Evolutionary conservation across 1,140 invertebrate species (phyloP).

Genomic region (Dysdera silvatica): DNA sequence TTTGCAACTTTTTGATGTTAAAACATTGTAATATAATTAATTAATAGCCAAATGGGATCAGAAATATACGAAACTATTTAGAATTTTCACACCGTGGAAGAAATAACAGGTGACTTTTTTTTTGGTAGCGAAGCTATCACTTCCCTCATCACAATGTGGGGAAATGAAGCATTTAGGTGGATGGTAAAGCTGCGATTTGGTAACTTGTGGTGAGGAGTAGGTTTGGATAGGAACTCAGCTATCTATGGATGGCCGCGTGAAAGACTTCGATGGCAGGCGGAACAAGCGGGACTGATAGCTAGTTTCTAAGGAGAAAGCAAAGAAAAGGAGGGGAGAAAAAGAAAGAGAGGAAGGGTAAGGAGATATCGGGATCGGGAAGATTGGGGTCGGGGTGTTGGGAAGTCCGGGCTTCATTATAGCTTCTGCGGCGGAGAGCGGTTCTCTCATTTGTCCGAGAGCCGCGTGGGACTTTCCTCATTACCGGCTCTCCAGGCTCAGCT

Average conservation of each 20-base stretch:
- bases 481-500: constrained; percentile 28
- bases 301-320: background rate
- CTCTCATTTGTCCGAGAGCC: constrained; percentile 29
- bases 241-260: no score
- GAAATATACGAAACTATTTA: no score
- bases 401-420: constrained; percentile 28
- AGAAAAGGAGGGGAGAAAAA: background rate
- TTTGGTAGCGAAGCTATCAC: no score
- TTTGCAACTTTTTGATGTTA: background rate
- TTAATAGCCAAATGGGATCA: no score
- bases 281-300: background rate
- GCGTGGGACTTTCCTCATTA: constrained; percentile 24
- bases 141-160: no score
- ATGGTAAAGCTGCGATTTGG: no score
- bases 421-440: constrained; percentile 22
- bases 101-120: no score
- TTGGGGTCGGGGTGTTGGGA: constrained; percentile 12
- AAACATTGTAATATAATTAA: background rate
- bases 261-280: background rate
- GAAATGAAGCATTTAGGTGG: no score
- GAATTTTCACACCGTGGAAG: no score
- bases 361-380: constrained; percentile 12
- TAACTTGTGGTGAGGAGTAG: no score
- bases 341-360: constrained; percentile 18
- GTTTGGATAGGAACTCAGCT: no score